Conservation (phyloP, 2,888 invertebrate genomes). For the Oscheius sp. region DNA sequence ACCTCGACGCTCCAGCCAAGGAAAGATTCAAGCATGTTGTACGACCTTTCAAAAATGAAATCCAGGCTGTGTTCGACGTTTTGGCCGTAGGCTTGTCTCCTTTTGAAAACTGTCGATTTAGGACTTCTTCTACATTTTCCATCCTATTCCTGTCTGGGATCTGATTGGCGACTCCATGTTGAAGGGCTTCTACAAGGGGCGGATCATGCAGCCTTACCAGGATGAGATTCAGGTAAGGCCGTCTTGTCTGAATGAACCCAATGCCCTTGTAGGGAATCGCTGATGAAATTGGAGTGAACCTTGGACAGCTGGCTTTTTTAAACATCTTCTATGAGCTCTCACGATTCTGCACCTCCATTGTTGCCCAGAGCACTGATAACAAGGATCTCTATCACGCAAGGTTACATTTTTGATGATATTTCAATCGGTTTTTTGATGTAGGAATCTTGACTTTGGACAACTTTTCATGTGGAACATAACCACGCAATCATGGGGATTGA, state of each 20-base stretch:
- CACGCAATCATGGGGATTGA: slow-evolving; percentile 59
- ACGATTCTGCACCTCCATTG: slow-evolving; percentile 65
- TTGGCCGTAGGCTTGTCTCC: slow-evolving; percentile 40
- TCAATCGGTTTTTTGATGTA: not conserved
- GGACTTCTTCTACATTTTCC: slow-evolving; percentile 56
- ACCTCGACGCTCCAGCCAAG: slow-evolving; percentile 60
- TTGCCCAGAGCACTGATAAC: slow-evolving; percentile 57
- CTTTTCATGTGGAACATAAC: slow-evolving; percentile 61
- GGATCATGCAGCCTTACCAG: slow-evolving; percentile 59
- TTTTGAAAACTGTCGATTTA: not conserved
- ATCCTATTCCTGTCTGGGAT: slow-evolving; percentile 55
- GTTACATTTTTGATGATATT: slow-evolving; percentile 22
- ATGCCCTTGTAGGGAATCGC: slow-evolving; percentile 57
- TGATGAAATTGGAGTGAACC: slow-evolving; percentile 53
- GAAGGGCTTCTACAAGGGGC: slow-evolving; percentile 51
- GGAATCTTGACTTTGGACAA: slow-evolving; percentile 67
- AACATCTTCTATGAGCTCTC: slow-evolving; percentile 68
- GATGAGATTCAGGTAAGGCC: slow-evolving; percentile 57
- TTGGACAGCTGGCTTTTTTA: slow-evolving; percentile 62
- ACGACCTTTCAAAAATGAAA: slow-evolving; percentile 54
- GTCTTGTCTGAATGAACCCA: not conserved
- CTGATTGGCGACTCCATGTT: slow-evolving; percentile 56
- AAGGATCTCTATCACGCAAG: slow-evolving; percentile 54
- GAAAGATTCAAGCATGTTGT: slow-evolving; percentile 57
- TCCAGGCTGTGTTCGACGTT: slow-evolving; percentile 59